Evolutionary conservation across 2,888 invertebrate genomes (phyloP).

Genomic region (Pammene fasciana): DNA sequence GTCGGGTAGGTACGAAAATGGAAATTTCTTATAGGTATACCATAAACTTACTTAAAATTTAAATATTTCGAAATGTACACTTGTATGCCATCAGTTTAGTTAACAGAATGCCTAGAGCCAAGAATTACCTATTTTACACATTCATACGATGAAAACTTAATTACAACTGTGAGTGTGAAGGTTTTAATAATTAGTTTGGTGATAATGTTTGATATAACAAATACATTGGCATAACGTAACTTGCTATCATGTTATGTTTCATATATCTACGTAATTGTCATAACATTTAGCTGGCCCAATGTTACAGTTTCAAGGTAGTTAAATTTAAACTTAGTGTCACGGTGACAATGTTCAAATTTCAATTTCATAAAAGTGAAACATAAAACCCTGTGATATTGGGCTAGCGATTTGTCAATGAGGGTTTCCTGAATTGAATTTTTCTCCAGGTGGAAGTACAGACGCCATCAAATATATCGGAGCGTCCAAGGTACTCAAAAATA

Average conservation of each 20-base stretch:
- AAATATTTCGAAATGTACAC: conserved; percentile 58
- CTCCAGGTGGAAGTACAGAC: too few relatives aligned
- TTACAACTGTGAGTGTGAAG: conserved; percentile 59
- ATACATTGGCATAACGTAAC: background rate
- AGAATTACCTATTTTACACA: conserved; percentile 60
- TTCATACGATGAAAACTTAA: conserved; percentile 57
- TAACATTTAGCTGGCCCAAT: too few relatives aligned
- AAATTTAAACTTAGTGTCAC: too few relatives aligned
- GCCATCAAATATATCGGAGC: too few relatives aligned
- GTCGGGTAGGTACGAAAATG: conserved; percentile 18
- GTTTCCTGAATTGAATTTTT: too few relatives aligned
- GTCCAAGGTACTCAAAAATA: too few relatives aligned
- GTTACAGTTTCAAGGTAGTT: too few relatives aligned
- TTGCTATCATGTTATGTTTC: conserved; percentile 13
- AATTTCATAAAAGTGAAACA: too few relatives aligned
- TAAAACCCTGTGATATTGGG: too few relatives aligned
- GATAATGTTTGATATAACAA: conserved; percentile 9
- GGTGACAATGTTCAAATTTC: too few relatives aligned
- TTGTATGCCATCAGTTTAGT: conserved; percentile 60
- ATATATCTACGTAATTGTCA: too few relatives aligned
- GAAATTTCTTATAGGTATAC: conserved; percentile 51
- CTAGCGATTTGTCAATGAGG: too few relatives aligned
- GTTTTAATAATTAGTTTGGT: conserved; percentile 44
- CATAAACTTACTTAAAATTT: conserved; percentile 45
- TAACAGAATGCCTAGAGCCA: conserved; percentile 73